These are phyloP conservation scores for Drosophila nannoptera DNA, from an alignment of 1,140 invertebrate genomes.

Conservation along the genomic window DNA sequence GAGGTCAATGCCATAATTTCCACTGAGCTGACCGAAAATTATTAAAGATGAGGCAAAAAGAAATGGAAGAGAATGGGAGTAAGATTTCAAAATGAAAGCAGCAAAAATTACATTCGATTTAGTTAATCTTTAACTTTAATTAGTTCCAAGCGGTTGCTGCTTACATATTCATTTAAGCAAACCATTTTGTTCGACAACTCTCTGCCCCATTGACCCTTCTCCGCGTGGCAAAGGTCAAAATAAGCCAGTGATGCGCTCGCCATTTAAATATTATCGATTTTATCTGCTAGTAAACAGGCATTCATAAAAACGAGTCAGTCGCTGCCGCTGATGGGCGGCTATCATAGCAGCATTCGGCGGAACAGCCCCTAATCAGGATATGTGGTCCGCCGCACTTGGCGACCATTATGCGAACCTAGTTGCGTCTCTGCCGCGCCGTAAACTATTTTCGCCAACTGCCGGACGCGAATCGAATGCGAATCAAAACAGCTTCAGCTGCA, in stretches of 20 bases:
- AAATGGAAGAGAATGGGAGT: no score
- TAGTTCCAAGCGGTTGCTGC: no score
- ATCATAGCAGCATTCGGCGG: not conserved
- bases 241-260: conserved; percentile 4
- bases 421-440: not conserved
- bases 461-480: conserved; percentile 11
- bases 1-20: conserved; percentile 39
- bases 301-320: conserved; percentile 41
- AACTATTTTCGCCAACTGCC: no score
- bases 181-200: no score
- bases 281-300: conserved; percentile 61
- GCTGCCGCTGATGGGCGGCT: not conserved
- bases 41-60: no score
- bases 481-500: conserved; percentile 31
- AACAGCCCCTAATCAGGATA: conserved; percentile 5
- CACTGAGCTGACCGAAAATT: not conserved
- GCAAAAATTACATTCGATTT: no score
- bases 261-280: conserved; percentile 75
- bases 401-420: conserved; percentile 18
- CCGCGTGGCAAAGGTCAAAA: not conserved
- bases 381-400: not conserved
- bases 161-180: no score
- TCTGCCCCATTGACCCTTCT: conserved; percentile 5
- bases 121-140: not conserved
- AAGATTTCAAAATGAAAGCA: no score